Base-by-base conservation (phyloP, 2,888 invertebrate genomes). In the Noctua pronuba region DNA sequence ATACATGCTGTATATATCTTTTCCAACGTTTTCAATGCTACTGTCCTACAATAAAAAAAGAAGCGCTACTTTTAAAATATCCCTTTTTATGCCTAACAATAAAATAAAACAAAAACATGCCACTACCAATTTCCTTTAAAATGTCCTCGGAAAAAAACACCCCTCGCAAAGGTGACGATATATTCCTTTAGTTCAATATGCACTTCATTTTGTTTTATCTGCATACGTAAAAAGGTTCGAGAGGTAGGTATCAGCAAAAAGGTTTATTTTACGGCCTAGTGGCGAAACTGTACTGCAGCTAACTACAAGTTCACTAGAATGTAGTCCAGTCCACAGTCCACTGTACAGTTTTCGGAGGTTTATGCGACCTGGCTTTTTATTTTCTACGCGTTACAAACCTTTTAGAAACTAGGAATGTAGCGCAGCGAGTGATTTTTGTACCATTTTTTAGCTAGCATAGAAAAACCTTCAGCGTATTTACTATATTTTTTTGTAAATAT, bases 121-220 rank as follows among this genome's bases (percentile, higher is more conserved):
- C 49, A 49, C n/a, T 18, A 35, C 8, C 46, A n/a, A 72, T 58
- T 66, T 58, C 11, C 13, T 73, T 64, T 46, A 66, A 71, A 60
- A 75, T 35, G 13, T 31, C 31, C 18, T 24, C 11, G 24, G 31
- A 44, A 65, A 44, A 83, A 58, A 46, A 73, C 31, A 24, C 18
- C 55, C 55, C 16, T 28, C 13, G n/a, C 18, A 49, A 55, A 60
- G 52, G 24, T 74, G 31, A 52, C 44, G 52, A 62, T 81, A 31
- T 64, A 72, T 77, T 74, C 49, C 49, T 76, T 70, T 28, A 82
- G 64, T 76, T 78, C 75, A 85, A 80, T 80, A 81, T 85, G 72
- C 83, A 83, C 72, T 79, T 75, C 65, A 83, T 85, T 75, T 80
- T 77, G 31, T 75, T 77, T 80, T 86, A 80, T 80, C 80, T 79